Evolutionary conservation across 2,888 invertebrate species (phyloP).

Genomic region (Drosophila antonietae): DNA sequence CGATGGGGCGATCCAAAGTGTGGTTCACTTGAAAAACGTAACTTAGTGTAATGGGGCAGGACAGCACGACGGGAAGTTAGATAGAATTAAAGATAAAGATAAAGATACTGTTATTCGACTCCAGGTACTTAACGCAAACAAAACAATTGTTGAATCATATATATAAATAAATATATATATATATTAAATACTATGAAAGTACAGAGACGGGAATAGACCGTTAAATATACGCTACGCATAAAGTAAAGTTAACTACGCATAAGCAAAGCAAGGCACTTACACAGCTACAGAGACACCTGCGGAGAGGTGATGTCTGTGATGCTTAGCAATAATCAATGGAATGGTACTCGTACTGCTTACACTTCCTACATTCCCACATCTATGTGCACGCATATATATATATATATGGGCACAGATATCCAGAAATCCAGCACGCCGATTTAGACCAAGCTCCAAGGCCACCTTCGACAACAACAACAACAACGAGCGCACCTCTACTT

Average conservation of each 20-base stretch:
- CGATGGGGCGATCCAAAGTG: constrained; percentile 65
- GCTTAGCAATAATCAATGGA: constrained; percentile 46
- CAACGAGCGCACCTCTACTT: constrained; percentile 45
- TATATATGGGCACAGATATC: constrained; percentile 12
- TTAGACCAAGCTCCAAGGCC: constrained; percentile 73
- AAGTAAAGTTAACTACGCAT: constrained; percentile 52
- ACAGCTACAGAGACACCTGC: constrained; percentile 1
- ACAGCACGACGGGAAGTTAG: constrained; percentile 38
- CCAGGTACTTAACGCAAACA: constrained; percentile 73
- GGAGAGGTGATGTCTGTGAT: constrained; percentile 16
- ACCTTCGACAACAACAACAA: constrained; percentile 34
- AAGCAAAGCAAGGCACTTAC: constrained; percentile 12
- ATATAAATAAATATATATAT: constrained; percentile 15
- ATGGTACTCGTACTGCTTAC: constrained; percentile 47
- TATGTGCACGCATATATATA: constrained; percentile 2
- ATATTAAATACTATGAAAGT: constrained; percentile 29
- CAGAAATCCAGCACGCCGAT: constrained; percentile 35
- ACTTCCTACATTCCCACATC: constrained; percentile 11
- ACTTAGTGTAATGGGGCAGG: constrained; percentile 65
- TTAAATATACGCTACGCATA: constrained; percentile 49
- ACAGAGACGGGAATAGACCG: constrained; percentile 36
- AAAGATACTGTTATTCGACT: constrained; percentile 33
- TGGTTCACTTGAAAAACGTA: constrained; percentile 79
- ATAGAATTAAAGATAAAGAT: constrained; percentile 38
- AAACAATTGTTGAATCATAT: constrained; percentile 62